Conservation (phyloP, 2,113 vertebrate species). For the Chaenocephalus aceratus region DNA sequence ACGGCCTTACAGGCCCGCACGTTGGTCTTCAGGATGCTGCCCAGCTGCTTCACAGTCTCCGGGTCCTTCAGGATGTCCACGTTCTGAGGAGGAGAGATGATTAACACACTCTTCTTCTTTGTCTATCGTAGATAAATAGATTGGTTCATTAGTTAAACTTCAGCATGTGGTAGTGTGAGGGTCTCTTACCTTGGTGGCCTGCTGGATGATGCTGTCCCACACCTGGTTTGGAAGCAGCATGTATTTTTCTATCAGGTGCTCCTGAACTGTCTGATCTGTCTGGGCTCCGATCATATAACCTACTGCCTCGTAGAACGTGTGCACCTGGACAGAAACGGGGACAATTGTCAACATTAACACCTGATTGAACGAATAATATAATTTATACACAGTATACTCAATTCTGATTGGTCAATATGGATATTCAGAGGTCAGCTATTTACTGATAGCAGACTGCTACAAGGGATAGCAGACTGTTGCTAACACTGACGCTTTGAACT, state of each 20-base stretch:
- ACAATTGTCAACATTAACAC: not conserved
- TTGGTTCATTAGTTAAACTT: no score
- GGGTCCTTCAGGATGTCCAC: slow-evolving; percentile 99
- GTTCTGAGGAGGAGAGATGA: slow-evolving; percentile 83
- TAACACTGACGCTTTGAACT: no score
- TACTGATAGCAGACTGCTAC: no score
- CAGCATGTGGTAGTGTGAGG: no score
- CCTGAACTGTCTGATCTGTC: slow-evolving; percentile 96
- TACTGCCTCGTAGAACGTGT: slow-evolving; percentile 98
- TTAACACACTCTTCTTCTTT: not conserved
- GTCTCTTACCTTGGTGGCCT: slow-evolving; percentile 93
- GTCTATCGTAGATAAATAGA: not conserved
- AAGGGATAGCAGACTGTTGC: no score
- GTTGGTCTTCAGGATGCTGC: slow-evolving; percentile 98
- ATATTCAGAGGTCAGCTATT: no score
- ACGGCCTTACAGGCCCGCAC: slow-evolving; percentile 98
- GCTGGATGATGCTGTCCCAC: slow-evolving; percentile 99
- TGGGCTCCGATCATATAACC: slow-evolving; percentile 99
- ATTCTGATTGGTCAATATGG: no score
- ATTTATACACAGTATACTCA: no score
- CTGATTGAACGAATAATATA: not conserved
- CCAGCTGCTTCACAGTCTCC: slow-evolving; percentile 99
- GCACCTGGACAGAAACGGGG: slow-evolving; percentile 85
- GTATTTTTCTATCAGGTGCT: slow-evolving; percentile 98
- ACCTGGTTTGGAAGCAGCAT: slow-evolving; percentile 99